A percentile compares a stretch with the other conserved stretches of the same genome.
Evolutionary conservation across 1,140 invertebrate genomes (phyloP).

Genomic region (Ceratosolen solmsi): DNA sequence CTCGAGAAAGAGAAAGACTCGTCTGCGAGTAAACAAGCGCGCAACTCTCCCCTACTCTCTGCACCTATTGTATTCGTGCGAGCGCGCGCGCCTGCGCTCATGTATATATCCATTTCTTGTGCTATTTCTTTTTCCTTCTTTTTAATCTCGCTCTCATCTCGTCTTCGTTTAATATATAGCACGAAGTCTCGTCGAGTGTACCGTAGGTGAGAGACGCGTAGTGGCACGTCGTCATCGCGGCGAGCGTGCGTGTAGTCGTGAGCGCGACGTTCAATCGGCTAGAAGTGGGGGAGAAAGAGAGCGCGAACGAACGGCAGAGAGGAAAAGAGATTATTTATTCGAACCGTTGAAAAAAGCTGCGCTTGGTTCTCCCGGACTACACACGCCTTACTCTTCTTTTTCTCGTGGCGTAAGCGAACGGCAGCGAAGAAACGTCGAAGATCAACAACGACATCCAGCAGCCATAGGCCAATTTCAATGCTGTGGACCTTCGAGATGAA

Average conservation of each 20-base stretch:
- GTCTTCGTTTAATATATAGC: constrained; percentile 16
- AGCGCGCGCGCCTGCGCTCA: not conserved
- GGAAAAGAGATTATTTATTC: constrained; percentile 3
- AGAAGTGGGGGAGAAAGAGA: not conserved
- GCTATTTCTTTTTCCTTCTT: not conserved
- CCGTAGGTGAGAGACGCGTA: constrained; percentile 52
- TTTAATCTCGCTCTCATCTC: not conserved
- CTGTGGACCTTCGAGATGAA: no score
- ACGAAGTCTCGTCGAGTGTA: constrained; percentile 59
- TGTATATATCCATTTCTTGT: not conserved
- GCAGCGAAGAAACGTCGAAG: not conserved
- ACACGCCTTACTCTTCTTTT: no score
- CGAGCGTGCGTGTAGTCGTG: not conserved
- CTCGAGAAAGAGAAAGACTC: not conserved
- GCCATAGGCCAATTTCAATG: not conserved
- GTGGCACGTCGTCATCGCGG: not conserved
- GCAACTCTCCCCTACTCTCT: not conserved
- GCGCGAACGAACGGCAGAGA: not conserved
- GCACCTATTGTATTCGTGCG: not conserved
- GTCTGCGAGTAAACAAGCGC: constrained; percentile 17
- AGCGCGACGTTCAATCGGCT: not conserved
- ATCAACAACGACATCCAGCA: no score
- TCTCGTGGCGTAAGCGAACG: not conserved
- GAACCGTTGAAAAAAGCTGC: not conserved
- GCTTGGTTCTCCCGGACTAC: not conserved